Evolutionary conservation across 1,140 invertebrate species (phyloP).

Genomic region (Heliconius himera): DNA sequence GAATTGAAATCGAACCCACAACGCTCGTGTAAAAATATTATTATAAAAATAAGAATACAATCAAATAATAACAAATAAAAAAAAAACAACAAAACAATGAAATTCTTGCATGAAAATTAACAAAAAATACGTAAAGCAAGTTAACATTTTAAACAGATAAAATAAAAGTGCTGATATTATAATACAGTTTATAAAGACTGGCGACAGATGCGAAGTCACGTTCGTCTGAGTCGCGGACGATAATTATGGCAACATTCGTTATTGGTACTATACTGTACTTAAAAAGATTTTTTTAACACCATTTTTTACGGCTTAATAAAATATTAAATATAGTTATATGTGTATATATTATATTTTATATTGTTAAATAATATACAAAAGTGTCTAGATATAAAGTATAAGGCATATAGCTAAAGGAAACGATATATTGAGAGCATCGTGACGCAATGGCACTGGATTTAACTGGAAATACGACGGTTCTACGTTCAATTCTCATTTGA

Average conservation of each 20-base stretch:
- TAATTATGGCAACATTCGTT: conserved; percentile 12
- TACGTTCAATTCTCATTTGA: too few species aligned
- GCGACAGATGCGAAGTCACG: conserved; percentile 12
- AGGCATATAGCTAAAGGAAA: too few species aligned
- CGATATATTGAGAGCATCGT: too few species aligned
- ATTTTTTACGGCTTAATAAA: neutral
- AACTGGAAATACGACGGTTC: too few species aligned
- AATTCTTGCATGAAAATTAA: neutral
- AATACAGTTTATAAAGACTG: conserved; percentile 10
- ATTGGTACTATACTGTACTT: neutral
- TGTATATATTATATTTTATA: too few species aligned
- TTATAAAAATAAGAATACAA: neutral
- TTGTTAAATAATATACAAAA: too few species aligned
- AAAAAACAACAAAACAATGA: neutral
- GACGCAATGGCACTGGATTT: too few species aligned
- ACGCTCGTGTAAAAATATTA: too few species aligned
- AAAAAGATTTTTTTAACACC: neutral
- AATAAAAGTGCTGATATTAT: conserved; percentile 9
- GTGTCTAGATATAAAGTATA: too few species aligned
- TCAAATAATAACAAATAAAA: neutral
- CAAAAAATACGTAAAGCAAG: neutral
- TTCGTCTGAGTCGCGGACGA: neutral
- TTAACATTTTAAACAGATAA: neutral
- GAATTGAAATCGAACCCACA: too few species aligned
- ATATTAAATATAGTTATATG: neutral